Conservation (phyloP, 2,888 invertebrate genomes). For the Drosophila fungiperda region DNA sequence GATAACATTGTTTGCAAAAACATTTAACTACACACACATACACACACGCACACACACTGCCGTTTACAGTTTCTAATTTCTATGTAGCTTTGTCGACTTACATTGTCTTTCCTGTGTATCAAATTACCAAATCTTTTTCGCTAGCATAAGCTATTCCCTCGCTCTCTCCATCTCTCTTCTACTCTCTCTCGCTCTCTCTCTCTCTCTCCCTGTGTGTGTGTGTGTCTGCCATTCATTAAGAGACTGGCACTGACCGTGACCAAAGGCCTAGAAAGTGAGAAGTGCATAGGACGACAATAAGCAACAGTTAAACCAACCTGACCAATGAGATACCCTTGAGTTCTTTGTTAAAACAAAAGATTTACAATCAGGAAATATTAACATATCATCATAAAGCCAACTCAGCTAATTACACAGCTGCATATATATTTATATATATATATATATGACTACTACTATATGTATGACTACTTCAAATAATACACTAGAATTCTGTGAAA, state of each 20-base stretch:
- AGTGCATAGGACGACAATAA: conserved; percentile 9
- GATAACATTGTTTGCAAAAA: conserved; percentile 77
- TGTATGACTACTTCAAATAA: neutral
- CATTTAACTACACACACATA: conserved; percentile 25
- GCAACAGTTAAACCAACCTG: conserved; percentile 6
- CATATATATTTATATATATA: conserved; percentile 6
- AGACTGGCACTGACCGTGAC: conserved; percentile 64
- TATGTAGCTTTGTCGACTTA: conserved; percentile 44
- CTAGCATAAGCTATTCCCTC: neutral
- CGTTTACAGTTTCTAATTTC: conserved; percentile 68
- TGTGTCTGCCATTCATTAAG: neutral
- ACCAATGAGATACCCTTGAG: conserved; percentile 16
- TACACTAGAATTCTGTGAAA: neutral
- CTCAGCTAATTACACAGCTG: conserved; percentile 2
- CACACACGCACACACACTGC: conserved; percentile 6
- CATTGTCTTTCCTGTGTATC: conserved; percentile 52
- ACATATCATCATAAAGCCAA: conserved; percentile 13
- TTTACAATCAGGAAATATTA: conserved; percentile 43
- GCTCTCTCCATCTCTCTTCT: neutral
- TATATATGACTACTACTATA: neutral
- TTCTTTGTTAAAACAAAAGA: conserved; percentile 27
- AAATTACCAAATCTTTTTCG: conserved; percentile 42
- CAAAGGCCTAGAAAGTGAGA: conserved; percentile 71
- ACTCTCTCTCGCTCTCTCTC: neutral
- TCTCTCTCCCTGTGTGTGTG: neutral